These are phyloP conservation scores for Danio tinwini DNA, from an alignment of 2,797 vertebrate genomes.

Conservation along the genomic window DNA sequence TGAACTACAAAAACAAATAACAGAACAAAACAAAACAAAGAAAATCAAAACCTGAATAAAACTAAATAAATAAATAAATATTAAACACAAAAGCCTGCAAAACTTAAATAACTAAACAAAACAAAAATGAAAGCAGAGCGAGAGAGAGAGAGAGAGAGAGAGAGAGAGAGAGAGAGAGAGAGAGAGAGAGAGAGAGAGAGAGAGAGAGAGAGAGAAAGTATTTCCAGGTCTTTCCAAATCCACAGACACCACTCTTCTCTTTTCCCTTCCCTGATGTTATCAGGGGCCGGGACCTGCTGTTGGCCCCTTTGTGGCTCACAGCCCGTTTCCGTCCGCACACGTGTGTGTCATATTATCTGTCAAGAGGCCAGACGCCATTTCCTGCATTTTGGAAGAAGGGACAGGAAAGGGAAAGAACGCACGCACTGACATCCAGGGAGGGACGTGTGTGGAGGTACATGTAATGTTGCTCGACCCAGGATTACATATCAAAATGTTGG, in stretches of 20 bases:
- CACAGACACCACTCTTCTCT: constrained; percentile 80
- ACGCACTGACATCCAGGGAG: constrained; percentile 77
- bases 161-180: too few species aligned
- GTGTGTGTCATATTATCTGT: constrained; percentile 95
- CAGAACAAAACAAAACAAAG: too few species aligned
- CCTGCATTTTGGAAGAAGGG: constrained; percentile 78
- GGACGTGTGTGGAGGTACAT: constrained; percentile 59
- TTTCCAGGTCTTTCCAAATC: constrained; percentile 74
- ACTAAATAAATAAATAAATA: too few species aligned
- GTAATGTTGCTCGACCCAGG: constrained; percentile 15
- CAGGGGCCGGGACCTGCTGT: constrained; percentile 82
- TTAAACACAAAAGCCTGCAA: too few species aligned
- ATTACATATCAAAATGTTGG: constrained; percentile 45
- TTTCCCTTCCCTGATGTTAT: constrained; percentile 91
- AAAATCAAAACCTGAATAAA: too few species aligned
- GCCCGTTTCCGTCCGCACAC: constrained; percentile 87
- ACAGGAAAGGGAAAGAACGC: constrained; percentile 96
- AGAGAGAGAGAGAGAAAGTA: too few species aligned
- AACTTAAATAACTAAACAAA: too few species aligned
- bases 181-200: too few species aligned
- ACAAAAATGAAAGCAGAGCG: too few species aligned
- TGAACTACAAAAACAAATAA: too few species aligned
- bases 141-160: too few species aligned
- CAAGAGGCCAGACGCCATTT: constrained; percentile 89
- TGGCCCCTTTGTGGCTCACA: constrained; percentile 90